A percentile compares a stretch with the other conserved stretches of the same genome.
Conservation (phyloP, 2,113 vertebrate species). For the Ictidomys tridecemlineatus region DNA sequence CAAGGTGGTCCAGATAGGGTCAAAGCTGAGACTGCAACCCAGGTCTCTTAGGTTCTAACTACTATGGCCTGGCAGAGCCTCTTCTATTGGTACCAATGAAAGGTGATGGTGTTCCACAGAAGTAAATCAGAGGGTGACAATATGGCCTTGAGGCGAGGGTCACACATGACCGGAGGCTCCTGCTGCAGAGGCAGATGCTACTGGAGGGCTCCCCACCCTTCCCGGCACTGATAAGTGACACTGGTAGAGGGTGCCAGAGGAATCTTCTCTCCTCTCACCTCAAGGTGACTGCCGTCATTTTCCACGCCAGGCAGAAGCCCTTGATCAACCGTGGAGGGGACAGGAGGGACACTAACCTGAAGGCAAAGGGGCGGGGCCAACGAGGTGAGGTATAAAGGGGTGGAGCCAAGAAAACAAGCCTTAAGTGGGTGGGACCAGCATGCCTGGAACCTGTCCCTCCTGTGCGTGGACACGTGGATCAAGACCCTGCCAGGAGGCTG, state of each 20-base stretch:
- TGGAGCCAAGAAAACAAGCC: not conserved
- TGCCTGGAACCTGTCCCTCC: not conserved
- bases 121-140: not conserved
- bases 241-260: not conserved
- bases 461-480: not conserved
- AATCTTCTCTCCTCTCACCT: not conserved
- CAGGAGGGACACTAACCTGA: not conserved
- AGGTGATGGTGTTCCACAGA: not conserved
- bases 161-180: not conserved
- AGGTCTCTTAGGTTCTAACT: not conserved
- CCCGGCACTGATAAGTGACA: not conserved
- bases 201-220: not conserved
- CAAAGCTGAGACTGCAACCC: not conserved
- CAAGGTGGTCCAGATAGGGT: not conserved
- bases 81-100: not conserved
- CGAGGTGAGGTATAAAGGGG: not conserved
- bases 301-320: not conserved
- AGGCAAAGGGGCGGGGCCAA: not conserved
- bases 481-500: too few relatives aligned
- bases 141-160: too few relatives aligned
- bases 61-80: not conserved
- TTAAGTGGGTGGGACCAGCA: rapidly evolving
- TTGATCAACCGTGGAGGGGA: too few relatives aligned
- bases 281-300: not conserved
- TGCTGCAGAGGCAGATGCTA: not conserved